Evolutionary conservation across 1,140 invertebrate species (phyloP), one percentile per base, ranked within the genome.

Genomic region (Micrasema minimum): DNA sequence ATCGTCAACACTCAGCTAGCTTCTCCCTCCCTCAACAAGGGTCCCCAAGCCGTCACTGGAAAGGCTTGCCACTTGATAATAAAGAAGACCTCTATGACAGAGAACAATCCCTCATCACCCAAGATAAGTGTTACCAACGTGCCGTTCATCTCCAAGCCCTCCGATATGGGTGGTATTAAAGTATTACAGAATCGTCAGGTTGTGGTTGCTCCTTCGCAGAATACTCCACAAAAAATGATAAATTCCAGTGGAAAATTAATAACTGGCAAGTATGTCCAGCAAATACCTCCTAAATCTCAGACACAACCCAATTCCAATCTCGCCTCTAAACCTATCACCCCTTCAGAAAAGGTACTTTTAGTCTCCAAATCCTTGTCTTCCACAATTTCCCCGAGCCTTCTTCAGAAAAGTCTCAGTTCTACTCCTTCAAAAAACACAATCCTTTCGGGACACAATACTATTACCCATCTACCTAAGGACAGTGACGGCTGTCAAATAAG

Each of bases 61-160:
- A 85, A 84, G 65, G 78, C 82, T 18, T 82, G 79, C 66, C 83
- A 85, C 59, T 76, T 83, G 16, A 79, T 85, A 23, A 79, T 84
- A 35, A 84, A 82, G 41, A 79, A 80, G 12, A 77, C 77, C 16
- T 48, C 74, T 11, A 16, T 73, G 14, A 81, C 83, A 50, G 82
- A 81, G 23, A 64, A 61, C 11, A 16, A 7, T 20, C 38, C 59
- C 1, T 59, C 41, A 1, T 50, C 67, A 7, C 68, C 65, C 71
- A 85, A 83, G 79, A 77, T 82, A 77, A 80, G 80, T 77, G 80
- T 81, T 73, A 78, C 79, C 2, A 82, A 83, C 55, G 75, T 82
- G 22, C 83, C 83, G 78, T 77, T 84, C 37, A 71, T 85, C 76
- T 81, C 83, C 57, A 84, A 84, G 71, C 77, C 81, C 0, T 50